Evolutionary conservation across 1,140 invertebrate species (phyloP), one percentile per base, ranked within the genome.

Genomic region (Apis dorsata): DNA sequence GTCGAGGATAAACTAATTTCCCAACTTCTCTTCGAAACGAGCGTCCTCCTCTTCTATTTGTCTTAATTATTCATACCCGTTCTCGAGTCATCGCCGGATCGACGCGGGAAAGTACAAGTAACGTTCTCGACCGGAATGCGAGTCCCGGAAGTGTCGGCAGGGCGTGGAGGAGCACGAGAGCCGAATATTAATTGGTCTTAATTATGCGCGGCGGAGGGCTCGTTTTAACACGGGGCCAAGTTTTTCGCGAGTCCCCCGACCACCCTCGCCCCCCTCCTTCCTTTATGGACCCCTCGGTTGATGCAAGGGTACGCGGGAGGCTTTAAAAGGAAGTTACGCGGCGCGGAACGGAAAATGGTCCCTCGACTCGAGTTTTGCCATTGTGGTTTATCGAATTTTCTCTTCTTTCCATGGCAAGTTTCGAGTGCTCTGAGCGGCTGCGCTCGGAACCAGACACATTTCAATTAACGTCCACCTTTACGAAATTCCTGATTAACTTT

Each of bases 171-270:
- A 71, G 77, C 81, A 90, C 89, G 90, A 85, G 65, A 72, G 73
- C 65, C 89, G 92, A 92, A 91, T 92, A 92, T 91, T 92, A 92
- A 92, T 92, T 91, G 89, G 84, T 85, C 83, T 90, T 92, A 90
- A 92, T 91, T 91, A 92, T 91, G 89, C 88, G 86, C 62, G 75
- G 69, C 53, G 55, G 84, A 83, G 80, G 74, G 74, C 75, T 78
- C 81, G 84, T 70, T 85, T 77, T 79, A 85, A 79, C 75, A 49
- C 81, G 70, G 5, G 55, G 21, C n/a, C 79, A 85, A 85, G 74
- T 85, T 85, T 85, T 83, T 83, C 63, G 53, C 70, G 24, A n/a
- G 21, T 44, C 19, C 62, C 57, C 79, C 62, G 13, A 24, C 28
- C 55, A 28, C 34, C 7, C 24, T 17, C 21, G 17, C 63, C n/a